Evolutionary conservation across 2,113 vertebrate species (phyloP), one percentile per base, ranked within the genome.

Genomic region (Clarias macrocephalus): DNA sequence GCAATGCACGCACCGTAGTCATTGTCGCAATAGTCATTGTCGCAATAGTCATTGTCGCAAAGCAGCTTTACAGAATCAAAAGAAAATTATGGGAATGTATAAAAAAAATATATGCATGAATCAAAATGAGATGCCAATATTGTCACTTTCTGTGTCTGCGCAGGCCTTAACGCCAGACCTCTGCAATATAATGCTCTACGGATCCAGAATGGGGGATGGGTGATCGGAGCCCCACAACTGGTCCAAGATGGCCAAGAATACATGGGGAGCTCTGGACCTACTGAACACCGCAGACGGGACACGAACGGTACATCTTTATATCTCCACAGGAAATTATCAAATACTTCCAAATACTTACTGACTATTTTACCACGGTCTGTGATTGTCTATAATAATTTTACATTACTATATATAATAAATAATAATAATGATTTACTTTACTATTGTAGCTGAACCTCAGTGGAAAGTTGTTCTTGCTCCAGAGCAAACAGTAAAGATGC

Each of bases 121-220:
- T 48, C 48, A 48, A 48, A 48, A 48, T 42, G 0, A 8, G 21
- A 75, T 52, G 12, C 0, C n/a, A 52, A 80, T 86, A 23, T 54
- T 57, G 21, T 66, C 57, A 59, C 4, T 56, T 25, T 8, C 19
- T 62, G 10, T 62, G 2, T 86, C 2, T 86, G n/a, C 87, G 56
- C 56, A 90, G 88, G 88, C 66, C 80, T 83, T 77, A 83, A 87
- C 33, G 85, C 88, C 52, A 82, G 72, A 65, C 85, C 89, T n/a
- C 54, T 89, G 83, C 37, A 85, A 76, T 52, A 88, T 21, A 33
- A 82, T 81, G 23, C 11, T 80, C 84, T 75, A 72, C 62, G 6
- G 12, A 57, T 85, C 54, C 54, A 81, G 48, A 88, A 88, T 70
- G 84, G 83, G 37, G 84, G 37, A 59, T 72, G 84, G 75, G 68